Percentiles rank a stretch among this genome's conserved stretches.
Evolutionary conservation across 1,140 invertebrate species (phyloP).

Genomic region (Anastatus disparis): DNA sequence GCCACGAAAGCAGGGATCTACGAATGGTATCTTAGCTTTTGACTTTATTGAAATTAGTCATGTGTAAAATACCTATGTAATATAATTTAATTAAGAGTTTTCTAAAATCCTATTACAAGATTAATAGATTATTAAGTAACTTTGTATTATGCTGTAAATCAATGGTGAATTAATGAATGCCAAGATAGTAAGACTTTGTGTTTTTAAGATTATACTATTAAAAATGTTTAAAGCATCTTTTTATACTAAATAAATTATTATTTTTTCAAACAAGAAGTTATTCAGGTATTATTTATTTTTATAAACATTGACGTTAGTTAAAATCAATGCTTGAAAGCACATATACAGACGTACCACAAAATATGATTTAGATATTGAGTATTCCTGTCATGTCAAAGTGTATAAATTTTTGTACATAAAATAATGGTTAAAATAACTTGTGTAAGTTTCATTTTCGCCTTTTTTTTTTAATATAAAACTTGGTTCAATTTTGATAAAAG

Average conservation of each 20-base stretch:
- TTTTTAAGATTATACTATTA: neutral
- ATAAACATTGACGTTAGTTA: too few relatives aligned
- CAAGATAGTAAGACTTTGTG: neutral
- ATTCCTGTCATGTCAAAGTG: too few relatives aligned
- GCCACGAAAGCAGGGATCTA: constrained; percentile 18
- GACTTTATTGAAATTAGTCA: constrained; percentile 8
- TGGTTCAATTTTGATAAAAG: too few relatives aligned
- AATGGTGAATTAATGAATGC: neutral
- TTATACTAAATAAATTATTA: constrained; percentile 14
- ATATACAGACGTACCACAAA: too few relatives aligned
- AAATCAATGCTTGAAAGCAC: too few relatives aligned
- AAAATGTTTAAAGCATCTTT: constrained; percentile 17
- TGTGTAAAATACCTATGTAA: constrained; percentile 38
- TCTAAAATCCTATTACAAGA: constrained; percentile 12
- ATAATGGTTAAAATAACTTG: too few relatives aligned
- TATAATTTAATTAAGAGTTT: constrained; percentile 31
- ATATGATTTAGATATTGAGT: too few relatives aligned
- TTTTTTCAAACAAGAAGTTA: neutral
- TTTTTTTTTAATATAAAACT: too few relatives aligned
- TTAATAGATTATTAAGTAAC: neutral
- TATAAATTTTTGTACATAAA: too few relatives aligned
- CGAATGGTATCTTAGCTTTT: constrained; percentile 20
- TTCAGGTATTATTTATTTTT: too few relatives aligned
- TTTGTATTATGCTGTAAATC: neutral
- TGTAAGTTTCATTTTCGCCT: too few relatives aligned